These are phyloP conservation scores for Watsonalla binaria DNA, from an alignment of 2,888 invertebrate genomes.

Conservation along the genomic window DNA sequence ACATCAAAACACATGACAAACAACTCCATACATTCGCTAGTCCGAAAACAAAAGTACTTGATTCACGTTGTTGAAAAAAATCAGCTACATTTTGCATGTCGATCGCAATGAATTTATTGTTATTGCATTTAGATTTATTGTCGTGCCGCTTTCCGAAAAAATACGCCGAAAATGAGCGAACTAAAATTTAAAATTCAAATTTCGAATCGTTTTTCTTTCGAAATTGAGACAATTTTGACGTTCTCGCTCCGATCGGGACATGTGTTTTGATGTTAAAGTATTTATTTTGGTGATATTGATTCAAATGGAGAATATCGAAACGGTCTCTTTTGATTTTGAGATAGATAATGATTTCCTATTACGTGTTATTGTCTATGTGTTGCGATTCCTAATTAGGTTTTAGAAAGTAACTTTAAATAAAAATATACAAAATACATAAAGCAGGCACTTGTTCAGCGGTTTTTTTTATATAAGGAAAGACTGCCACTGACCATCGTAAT, in stretches of 20 bases:
- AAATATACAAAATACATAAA: too few species aligned
- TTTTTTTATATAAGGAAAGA: too few species aligned
- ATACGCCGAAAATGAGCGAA: constrained; percentile 66
- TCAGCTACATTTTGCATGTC: constrained; percentile 73
- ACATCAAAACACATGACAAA: neutral
- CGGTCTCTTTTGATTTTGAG: too few species aligned
- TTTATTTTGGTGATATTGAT: constrained; percentile 13
- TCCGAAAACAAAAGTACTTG: constrained; percentile 51
- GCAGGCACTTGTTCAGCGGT: too few species aligned
- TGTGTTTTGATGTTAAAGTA: constrained; percentile 35
- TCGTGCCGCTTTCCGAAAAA: constrained; percentile 64
- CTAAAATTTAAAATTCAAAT: constrained; percentile 74
- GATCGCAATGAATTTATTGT: constrained; percentile 78
- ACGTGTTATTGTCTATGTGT: too few species aligned
- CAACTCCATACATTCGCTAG: constrained; percentile 34
- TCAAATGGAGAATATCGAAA: too few species aligned
- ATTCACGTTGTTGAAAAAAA: constrained; percentile 67
- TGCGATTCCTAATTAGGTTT: too few species aligned
- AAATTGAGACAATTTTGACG: constrained; percentile 77
- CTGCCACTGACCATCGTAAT: too few species aligned
- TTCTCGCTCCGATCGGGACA: constrained; percentile 55
- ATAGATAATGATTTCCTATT: too few species aligned
- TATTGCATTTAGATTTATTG: constrained; percentile 75
- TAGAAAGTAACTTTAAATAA: too few species aligned
- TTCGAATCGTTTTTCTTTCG: constrained; percentile 66